Evolutionary conservation across 53 echinoderm and acorn worm genomes (phyloP).

Genomic region (Holothuria scabra): DNA sequence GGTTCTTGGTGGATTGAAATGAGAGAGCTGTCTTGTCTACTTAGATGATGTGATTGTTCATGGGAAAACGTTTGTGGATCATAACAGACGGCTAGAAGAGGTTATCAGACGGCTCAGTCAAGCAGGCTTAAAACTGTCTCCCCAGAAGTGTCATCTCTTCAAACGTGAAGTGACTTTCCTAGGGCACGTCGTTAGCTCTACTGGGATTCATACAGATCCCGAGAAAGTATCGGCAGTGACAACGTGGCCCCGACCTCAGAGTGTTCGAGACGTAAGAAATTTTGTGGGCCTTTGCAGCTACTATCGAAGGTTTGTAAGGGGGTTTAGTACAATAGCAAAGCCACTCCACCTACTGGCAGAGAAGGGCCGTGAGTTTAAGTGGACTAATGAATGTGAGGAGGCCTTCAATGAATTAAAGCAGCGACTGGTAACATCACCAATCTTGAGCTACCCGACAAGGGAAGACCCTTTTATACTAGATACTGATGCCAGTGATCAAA

Average conservation of each 20-base stretch:
- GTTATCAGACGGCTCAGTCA: constrained; percentile 41
- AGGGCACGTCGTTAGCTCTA: constrained; percentile 55
- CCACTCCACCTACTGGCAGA: constrained; percentile 18
- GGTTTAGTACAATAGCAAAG: constrained; percentile 19
- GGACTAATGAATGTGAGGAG: constrained; percentile 20
- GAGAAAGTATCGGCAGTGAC: too few relatives aligned
- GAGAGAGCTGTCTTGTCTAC: constrained; percentile 59
- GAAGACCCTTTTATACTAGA: constrained; percentile 11
- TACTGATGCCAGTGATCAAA: constrained; percentile 15
- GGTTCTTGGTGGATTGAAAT: constrained; percentile 53
- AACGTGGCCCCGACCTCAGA: background rate
- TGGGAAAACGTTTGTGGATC: constrained; percentile 45
- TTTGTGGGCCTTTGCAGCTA: constrained; percentile 22
- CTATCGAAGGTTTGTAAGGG: constrained; percentile 5
- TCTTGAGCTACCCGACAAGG: constrained; percentile 13
- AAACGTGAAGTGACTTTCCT: constrained; percentile 63
- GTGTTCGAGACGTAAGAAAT: background rate
- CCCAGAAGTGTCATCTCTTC: constrained; percentile 65
- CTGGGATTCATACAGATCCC: constrained; percentile 36
- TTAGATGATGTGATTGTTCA: constrained; percentile 67
- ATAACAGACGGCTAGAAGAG: constrained; percentile 23
- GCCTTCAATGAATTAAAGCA: constrained; percentile 14
- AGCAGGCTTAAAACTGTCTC: constrained; percentile 65
- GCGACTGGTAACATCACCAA: background rate
- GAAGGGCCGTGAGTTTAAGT: background rate